A percentile compares a stretch with the other conserved stretches of the same genome.
Conservation (phyloP, 2,113 vertebrate genomes). For the Chamaea fasciata region DNA sequence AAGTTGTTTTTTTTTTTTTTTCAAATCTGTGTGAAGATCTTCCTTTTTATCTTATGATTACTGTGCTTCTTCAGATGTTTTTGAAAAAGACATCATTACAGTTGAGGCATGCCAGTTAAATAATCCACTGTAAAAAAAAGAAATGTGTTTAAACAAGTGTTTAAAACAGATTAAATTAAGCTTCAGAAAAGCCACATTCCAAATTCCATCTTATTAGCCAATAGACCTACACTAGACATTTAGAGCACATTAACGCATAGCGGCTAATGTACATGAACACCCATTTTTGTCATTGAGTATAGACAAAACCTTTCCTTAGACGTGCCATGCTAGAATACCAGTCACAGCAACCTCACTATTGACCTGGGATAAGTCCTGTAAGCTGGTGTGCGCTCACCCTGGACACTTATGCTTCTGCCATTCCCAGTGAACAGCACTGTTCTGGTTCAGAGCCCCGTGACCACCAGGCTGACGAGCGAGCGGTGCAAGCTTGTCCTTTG, state of each 20-base stretch:
- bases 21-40: not conserved
- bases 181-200: not conserved
- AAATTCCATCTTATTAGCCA: not conserved
- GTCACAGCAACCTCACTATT: not conserved
- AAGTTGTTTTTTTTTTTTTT: not conserved
- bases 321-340: not conserved
- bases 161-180: not conserved
- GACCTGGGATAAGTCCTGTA: not conserved
- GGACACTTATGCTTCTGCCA: not conserved
- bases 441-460: not conserved
- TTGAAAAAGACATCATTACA: not conserved
- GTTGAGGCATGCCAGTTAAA: not conserved
- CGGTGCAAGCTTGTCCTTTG: not conserved
- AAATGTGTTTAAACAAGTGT: not conserved
- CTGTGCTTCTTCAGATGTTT: not conserved
- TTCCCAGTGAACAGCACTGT: not conserved
- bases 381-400: not conserved
- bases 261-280: accelerated
- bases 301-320: not conserved
- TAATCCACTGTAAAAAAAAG: not conserved
- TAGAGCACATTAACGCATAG: accelerated
- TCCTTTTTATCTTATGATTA: not conserved
- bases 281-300: not conserved
- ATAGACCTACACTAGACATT: not conserved
- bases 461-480: not conserved